These are phyloP conservation scores for Sinopyrophorus schimmeli DNA, from an alignment of 2,888 invertebrate genomes.

Conservation along the genomic window DNA sequence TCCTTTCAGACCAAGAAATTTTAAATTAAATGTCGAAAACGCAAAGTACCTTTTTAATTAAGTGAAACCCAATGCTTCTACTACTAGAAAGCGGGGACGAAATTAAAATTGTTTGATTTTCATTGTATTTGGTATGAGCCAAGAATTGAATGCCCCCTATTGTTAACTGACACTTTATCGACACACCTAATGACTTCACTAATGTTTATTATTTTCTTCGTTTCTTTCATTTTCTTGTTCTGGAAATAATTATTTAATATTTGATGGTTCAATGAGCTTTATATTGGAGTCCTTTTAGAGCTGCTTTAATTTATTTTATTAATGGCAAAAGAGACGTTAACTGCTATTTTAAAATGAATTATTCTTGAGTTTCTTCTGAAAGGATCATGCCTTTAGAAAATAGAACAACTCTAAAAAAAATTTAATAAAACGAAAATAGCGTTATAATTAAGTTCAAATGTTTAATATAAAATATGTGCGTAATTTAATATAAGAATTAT, in stretches of 20 bases:
- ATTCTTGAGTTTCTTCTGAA: no score
- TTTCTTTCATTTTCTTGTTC: conserved; percentile 6
- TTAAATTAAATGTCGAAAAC: conserved; percentile 33
- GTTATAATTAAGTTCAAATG: no score
- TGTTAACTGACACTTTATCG: conserved; percentile 20
- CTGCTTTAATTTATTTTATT: conserved; percentile 5
- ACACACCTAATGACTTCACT: conserved; percentile 13
- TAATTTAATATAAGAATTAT: no score
- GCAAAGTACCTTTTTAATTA: conserved; percentile 34
- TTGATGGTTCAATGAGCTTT: conserved; percentile 1
- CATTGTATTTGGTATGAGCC: conserved; percentile 25
- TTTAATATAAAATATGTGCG: no score
- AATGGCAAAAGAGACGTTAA: no score
- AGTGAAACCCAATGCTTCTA: conserved; percentile 29
- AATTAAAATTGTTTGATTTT: conserved; percentile 32
- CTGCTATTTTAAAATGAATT: no score
- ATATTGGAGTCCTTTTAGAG: no score
- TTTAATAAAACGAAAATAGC: no score
- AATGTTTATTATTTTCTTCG: conserved; percentile 16
- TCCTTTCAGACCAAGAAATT: conserved; percentile 31
- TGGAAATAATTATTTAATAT: conserved; percentile 11
- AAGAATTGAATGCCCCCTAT: conserved; percentile 19
- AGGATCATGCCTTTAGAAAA: no score
- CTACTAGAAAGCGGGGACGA: conserved; percentile 17
- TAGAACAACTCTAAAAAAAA: no score